Percentiles rank a stretch among this genome's conserved stretches.
These are phyloP conservation scores for Troides helena DNA, from an alignment of 2,888 invertebrate genomes.

Conservation along the genomic window DNA sequence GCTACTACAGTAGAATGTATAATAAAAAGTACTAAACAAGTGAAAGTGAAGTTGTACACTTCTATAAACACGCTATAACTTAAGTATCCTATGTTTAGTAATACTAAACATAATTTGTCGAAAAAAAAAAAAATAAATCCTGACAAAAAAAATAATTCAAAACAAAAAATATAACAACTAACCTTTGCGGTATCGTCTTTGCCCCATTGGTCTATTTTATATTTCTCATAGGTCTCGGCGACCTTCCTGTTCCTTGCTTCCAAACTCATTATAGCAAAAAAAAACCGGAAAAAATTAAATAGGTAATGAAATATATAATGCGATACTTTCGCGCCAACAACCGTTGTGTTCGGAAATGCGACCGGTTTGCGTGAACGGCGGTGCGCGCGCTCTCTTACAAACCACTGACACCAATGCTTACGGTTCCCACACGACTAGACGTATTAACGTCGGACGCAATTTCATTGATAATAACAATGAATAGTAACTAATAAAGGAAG, in stretches of 20 bases:
- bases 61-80: slow-evolving; percentile 18
- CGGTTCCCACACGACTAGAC: slow-evolving; percentile 40
- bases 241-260: slow-evolving; percentile 71
- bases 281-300: no score
- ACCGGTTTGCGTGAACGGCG: slow-evolving; percentile 50
- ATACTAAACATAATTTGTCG: background rate
- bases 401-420: slow-evolving; percentile 51
- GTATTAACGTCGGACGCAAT: slow-evolving; percentile 37
- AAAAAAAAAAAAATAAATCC: background rate
- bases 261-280: slow-evolving; percentile 58
- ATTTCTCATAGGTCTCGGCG: slow-evolving; percentile 69
- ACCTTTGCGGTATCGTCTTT: slow-evolving; percentile 55
- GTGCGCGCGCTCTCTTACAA: slow-evolving; percentile 52
- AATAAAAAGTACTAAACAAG: slow-evolving; percentile 22
- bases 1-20: slow-evolving; percentile 3
- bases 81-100: background rate
- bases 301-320: no score
- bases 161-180: slow-evolving; percentile 39
- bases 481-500: slow-evolving; percentile 20
- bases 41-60: slow-evolving; percentile 30
- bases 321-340: slow-evolving; percentile 49
- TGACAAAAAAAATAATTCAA: background rate
- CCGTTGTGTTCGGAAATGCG: slow-evolving; percentile 45
- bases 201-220: slow-evolving; percentile 70
- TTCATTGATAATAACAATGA: slow-evolving; percentile 35